Conservation (phyloP, 92 coral and sea anemone species). For the Epizoanthus scotinus region DNA sequence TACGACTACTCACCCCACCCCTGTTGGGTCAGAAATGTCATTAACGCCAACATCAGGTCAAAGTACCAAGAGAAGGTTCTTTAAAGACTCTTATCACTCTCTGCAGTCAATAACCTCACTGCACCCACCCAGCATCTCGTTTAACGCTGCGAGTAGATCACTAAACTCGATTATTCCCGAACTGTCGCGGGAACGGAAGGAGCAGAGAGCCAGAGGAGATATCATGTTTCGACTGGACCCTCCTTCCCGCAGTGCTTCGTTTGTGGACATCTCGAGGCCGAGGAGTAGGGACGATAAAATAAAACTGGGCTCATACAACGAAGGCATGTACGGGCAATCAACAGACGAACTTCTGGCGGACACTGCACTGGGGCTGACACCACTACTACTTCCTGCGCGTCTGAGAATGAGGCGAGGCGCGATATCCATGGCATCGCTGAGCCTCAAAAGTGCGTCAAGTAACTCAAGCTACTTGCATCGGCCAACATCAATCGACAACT, state of each 20-base stretch:
- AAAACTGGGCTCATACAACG: not conserved
- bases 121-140: slow-evolving; percentile 38
- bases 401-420: slow-evolving; percentile 90
- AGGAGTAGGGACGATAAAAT: slow-evolving; percentile 6
- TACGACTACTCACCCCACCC: slow-evolving; percentile 37
- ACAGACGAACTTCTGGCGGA: slow-evolving; percentile 29
- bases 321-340: not conserved
- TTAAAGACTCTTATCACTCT: slow-evolving; percentile 57
- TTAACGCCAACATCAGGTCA: slow-evolving; percentile 31
- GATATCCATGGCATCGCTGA: slow-evolving; percentile 90
- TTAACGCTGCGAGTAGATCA: slow-evolving; percentile 57
- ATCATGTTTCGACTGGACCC: slow-evolving; percentile 58
- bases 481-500: slow-evolving; percentile 55
- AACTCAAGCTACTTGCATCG: slow-evolving; percentile 72
- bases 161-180: slow-evolving; percentile 66
- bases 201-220: slow-evolving; percentile 45
- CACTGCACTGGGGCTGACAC: not conserved
- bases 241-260: slow-evolving; percentile 67
- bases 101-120: slow-evolving; percentile 54
- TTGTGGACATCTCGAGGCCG: slow-evolving; percentile 50
- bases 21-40: slow-evolving; percentile 40
- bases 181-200: slow-evolving; percentile 29
- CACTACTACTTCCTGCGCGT: slow-evolving; percentile 32
- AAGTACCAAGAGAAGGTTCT: slow-evolving; percentile 51
- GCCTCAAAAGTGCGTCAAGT: slow-evolving; percentile 84